Conservation (phyloP, 2,797 vertebrate genomes). For the Cynodonichthys magdalenae region DNA sequence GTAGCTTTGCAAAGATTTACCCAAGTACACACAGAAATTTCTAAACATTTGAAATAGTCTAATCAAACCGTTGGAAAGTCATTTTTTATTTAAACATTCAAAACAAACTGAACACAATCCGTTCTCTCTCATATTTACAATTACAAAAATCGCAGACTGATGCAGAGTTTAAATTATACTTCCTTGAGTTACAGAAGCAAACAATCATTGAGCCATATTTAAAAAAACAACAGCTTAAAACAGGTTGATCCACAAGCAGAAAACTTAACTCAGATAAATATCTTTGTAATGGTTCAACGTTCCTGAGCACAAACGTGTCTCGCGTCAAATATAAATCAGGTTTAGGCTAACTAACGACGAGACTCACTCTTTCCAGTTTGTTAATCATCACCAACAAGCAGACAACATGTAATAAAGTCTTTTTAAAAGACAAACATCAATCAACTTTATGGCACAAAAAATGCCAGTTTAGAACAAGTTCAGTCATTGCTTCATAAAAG, state of each 20-base stretch:
- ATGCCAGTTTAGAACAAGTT: background rate
- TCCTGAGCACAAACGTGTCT: background rate
- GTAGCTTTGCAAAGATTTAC: too few species aligned
- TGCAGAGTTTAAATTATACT: slow-evolving; percentile 3
- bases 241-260: slow-evolving; percentile 30
- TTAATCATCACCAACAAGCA: background rate
- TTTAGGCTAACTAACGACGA: background rate
- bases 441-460: background rate
- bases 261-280: slow-evolving; percentile 38
- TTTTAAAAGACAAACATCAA: background rate
- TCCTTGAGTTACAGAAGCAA: background rate
- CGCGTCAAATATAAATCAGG: slow-evolving; percentile 13
- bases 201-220: background rate
- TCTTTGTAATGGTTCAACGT: background rate
- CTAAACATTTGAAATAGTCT: background rate
- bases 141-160: background rate
- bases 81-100: too few species aligned
- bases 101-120: too few species aligned
- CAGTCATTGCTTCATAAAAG: background rate
- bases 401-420: background rate
- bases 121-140: background rate
- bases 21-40: too few species aligned
- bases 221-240: slow-evolving; percentile 13
- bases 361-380: background rate
- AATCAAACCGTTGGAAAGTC: background rate